These are phyloP conservation scores for Brenthis daphne DNA, from an alignment of 2,888 invertebrate genomes.

Conservation along the genomic window DNA sequence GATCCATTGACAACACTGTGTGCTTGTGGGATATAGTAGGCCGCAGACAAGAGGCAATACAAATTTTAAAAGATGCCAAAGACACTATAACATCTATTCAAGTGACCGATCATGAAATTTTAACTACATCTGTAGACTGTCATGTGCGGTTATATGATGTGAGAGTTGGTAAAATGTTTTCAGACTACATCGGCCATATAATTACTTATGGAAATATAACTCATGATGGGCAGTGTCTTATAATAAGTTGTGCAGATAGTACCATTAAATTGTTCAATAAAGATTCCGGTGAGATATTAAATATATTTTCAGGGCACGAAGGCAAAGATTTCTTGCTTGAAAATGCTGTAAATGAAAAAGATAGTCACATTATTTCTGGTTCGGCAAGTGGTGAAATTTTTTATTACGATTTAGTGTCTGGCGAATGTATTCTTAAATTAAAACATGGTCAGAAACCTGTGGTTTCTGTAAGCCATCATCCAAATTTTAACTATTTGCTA, in stretches of 20 bases:
- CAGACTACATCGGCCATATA: conserved; percentile 93
- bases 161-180: conserved; percentile 89
- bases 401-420: conserved; percentile 94
- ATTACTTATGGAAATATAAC: conserved; percentile 93
- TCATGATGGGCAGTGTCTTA: conserved; percentile 95
- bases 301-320: conserved; percentile 91
- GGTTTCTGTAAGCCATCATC: conserved; percentile 92
- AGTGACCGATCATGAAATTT: conserved; percentile 94
- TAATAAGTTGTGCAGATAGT: conserved; percentile 92
- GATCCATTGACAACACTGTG: conserved; percentile 95
- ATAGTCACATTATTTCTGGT: conserved; percentile 93
- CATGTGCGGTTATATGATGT: conserved; percentile 95
- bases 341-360: conserved; percentile 91
- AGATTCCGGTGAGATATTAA: conserved; percentile 72
- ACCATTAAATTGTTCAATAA: conserved; percentile 94
- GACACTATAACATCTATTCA: conserved; percentile 92
- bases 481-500: conserved; percentile 85
- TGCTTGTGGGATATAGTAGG: conserved; percentile 92
- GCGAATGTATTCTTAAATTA: conserved; percentile 70
- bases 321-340: conserved; percentile 93
- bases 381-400: conserved; percentile 93
- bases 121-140: conserved; percentile 94
- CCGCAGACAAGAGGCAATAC: conserved; percentile 71
- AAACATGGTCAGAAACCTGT: conserved; percentile 84
- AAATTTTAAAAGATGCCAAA: conserved; percentile 93